Evolutionary conservation across 2,888 invertebrate species (phyloP).

Genomic region (Poecilobothrus nobilitatus): DNA sequence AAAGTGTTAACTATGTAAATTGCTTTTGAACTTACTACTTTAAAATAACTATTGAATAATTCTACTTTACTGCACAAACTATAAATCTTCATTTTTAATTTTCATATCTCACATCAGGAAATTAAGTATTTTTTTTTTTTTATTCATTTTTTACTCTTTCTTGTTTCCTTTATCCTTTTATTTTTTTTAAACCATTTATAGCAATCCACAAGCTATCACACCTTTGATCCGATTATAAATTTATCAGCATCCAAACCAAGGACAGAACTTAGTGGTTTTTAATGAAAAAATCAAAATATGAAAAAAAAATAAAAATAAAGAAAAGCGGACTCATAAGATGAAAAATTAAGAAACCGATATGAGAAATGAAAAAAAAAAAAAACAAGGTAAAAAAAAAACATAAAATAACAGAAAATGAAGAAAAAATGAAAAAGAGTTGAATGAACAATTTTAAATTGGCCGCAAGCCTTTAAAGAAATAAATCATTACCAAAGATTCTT

Average conservation of each 20-base stretch:
- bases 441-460: background rate
- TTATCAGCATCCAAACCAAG: background rate
- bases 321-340: background rate
- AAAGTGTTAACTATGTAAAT: too few species aligned
- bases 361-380: background rate
- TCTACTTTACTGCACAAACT: too few species aligned
- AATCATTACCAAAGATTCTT: constrained; percentile 1
- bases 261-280: background rate
- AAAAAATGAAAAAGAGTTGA: too few species aligned
- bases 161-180: background rate
- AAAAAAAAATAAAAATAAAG: too few species aligned
- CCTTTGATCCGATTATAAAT: constrained; percentile 6
- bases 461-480: constrained; percentile 2
- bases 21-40: too few species aligned
- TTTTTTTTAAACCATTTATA: background rate
- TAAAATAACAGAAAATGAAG: too few species aligned
- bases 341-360: background rate
- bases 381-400: background rate
- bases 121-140: too few species aligned
- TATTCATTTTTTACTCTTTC: too few species aligned
- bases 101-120: too few species aligned
- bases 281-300: background rate
- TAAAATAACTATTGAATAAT: too few species aligned
- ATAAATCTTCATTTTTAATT: too few species aligned
- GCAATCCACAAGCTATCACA: background rate